A percentile compares a stretch with the other conserved stretches of the same genome.
These are phyloP conservation scores for Meghimatium bilineatum DNA, from an alignment of 2,888 invertebrate species.

Conservation along the genomic window DNA sequence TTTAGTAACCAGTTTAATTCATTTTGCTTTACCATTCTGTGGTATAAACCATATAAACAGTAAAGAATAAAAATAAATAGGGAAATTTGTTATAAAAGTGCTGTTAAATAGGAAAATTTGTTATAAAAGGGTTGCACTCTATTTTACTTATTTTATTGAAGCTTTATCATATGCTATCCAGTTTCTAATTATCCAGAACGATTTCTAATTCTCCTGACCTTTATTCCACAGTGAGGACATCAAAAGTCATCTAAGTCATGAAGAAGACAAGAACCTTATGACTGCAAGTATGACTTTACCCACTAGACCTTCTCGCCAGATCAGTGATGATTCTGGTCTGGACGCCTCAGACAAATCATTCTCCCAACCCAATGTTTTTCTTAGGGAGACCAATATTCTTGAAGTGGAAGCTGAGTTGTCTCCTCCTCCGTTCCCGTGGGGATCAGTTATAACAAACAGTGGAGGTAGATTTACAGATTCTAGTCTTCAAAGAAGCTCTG, in stretches of 20 bases:
- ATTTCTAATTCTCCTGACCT: not conserved
- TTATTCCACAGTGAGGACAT: conserved; percentile 38
- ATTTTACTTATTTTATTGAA: too few species aligned
- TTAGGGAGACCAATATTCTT: conserved; percentile 61
- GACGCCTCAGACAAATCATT: conserved; percentile 52
- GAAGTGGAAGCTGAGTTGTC: conserved; percentile 49
- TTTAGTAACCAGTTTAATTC: too few species aligned
- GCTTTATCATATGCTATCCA: too few species aligned
- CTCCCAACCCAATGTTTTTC: conserved; percentile 55
- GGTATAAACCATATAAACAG: too few species aligned
- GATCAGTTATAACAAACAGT: conserved; percentile 24
- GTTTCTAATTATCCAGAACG: too few species aligned
- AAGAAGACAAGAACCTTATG: conserved; percentile 67
- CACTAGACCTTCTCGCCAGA: conserved; percentile 62
- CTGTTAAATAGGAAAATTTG: too few species aligned
- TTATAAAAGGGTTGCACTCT: too few species aligned
- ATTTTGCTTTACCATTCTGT: too few species aligned
- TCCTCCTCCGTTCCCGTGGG: conserved; percentile 49
- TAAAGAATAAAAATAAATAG: too few species aligned
- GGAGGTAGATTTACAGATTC: conserved; percentile 2
- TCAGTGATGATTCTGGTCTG: conserved; percentile 55
- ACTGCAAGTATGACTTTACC: conserved; percentile 66
- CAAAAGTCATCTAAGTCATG: conserved; percentile 51
- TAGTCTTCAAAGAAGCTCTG: conserved; percentile 10
- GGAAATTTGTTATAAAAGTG: too few species aligned